Conservation (phyloP, 2,888 invertebrate genomes). For the Tryphoninae sp. region DNA sequence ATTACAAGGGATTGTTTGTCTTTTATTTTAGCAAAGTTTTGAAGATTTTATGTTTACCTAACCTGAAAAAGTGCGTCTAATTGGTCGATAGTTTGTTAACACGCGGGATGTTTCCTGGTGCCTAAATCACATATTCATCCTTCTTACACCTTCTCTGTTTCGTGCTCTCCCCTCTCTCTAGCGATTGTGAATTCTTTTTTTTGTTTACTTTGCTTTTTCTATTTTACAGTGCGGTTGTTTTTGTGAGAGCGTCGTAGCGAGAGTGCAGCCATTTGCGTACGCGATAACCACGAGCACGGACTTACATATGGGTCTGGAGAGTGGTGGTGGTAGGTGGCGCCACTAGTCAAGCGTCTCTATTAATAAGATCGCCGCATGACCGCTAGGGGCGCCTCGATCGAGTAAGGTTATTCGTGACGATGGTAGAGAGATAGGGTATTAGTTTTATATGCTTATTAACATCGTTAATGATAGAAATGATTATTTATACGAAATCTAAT, state of each 20-base stretch:
- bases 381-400: too few species aligned
- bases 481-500: too few species aligned
- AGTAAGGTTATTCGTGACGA: too few species aligned
- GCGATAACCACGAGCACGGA: background rate
- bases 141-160: background rate
- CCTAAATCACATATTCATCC: background rate
- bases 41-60: background rate
- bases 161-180: background rate
- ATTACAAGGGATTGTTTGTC: background rate
- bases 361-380: too few species aligned
- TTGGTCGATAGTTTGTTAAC: too few species aligned
- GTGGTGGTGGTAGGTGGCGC: too few species aligned
- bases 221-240: constrained; percentile 4
- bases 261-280: background rate
- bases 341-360: too few species aligned
- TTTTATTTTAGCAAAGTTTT: background rate
- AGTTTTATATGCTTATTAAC: too few species aligned
- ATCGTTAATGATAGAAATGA: too few species aligned
- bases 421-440: too few species aligned
- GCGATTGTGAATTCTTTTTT: background rate
- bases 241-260: constrained; percentile 3
- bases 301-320: too few species aligned
- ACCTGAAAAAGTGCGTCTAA: background rate
- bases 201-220: background rate
- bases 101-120: background rate